These are phyloP conservation scores for Hippocampus zosterae DNA, from an alignment of 2,113 vertebrate species.

Conservation along the genomic window DNA sequence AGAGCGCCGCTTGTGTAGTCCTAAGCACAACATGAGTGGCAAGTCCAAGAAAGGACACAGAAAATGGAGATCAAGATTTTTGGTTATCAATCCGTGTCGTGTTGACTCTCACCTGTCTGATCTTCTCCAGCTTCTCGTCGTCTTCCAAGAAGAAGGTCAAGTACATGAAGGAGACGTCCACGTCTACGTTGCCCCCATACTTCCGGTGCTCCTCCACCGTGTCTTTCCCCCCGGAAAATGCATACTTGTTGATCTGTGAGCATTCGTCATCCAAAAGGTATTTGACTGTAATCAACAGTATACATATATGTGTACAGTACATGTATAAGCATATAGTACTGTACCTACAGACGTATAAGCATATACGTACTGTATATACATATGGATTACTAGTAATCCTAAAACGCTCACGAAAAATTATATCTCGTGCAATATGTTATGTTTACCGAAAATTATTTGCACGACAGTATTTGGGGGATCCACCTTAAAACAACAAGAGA, in stretches of 20 bases:
- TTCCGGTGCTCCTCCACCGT: conserved; percentile 91
- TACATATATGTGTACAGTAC: no score
- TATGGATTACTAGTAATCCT: no score
- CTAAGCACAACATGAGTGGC: conserved; percentile 54
- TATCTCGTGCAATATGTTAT: no score
- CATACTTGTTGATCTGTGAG: conserved; percentile 90
- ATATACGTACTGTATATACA: no score
- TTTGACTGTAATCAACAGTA: neutral
- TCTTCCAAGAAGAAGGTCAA: conserved; percentile 97
- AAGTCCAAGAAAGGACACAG: neutral
- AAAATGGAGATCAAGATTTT: neutral
- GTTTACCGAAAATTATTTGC: no score
- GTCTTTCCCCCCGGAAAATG: conserved; percentile 93
- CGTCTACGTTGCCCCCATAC: conserved; percentile 86
- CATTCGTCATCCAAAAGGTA: neutral
- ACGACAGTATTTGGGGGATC: no score
- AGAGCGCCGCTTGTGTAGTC: conserved; percentile 88
- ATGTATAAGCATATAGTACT: no score
- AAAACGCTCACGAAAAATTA: no score
- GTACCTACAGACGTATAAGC: no score
- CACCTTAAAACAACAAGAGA: no score
- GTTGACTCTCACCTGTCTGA: conserved; percentile 78
- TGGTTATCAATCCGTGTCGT: neutral
- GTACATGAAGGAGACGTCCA: conserved; percentile 96
- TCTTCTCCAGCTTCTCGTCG: conserved; percentile 87